Evolutionary conservation across 2,888 invertebrate genomes (phyloP).

Genomic region (Xestia xanthographa): DNA sequence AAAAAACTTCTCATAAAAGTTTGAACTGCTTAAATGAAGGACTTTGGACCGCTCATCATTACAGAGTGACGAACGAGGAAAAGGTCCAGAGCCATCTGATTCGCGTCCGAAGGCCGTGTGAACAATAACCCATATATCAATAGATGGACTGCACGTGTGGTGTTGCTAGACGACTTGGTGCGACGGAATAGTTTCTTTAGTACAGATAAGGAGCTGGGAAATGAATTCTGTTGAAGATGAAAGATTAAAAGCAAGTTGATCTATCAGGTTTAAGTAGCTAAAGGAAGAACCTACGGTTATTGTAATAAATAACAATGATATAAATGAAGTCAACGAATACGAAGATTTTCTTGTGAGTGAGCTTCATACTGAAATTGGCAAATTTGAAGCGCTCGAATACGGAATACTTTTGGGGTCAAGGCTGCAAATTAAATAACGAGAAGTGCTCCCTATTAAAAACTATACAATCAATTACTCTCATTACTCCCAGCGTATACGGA

Average conservation of each 20-base stretch:
- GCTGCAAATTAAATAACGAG: conserved; percentile 15
- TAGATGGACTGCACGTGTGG: conserved; percentile 51
- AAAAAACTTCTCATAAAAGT: not conserved
- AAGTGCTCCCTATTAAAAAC: conserved; percentile 14
- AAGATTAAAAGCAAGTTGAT: not conserved
- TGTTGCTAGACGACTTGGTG: conserved; percentile 20
- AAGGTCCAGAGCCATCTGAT: conserved; percentile 45
- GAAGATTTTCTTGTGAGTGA: not conserved
- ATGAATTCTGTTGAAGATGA: not conserved
- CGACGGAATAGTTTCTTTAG: conserved; percentile 4
- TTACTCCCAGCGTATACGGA: conserved; percentile 33
- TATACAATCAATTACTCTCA: conserved; percentile 34
- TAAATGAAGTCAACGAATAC: not conserved
- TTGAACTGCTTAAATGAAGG: conserved; percentile 34
- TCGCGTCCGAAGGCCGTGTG: conserved; percentile 55
- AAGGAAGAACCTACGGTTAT: fast-evolving
- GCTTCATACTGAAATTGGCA: not conserved
- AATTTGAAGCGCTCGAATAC: not conserved
- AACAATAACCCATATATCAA: conserved; percentile 68
- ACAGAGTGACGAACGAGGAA: conserved; percentile 53
- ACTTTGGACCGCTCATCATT: conserved; percentile 34
- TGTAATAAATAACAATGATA: not conserved
- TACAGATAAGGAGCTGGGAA: not conserved
- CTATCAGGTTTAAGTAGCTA: not conserved
- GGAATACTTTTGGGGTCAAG: not conserved